A percentile compares a stretch with the other conserved stretches of the same genome.
Evolutionary conservation across 2,797 vertebrate species (phyloP).

Genomic region (Microcaecilia unicolor): DNA sequence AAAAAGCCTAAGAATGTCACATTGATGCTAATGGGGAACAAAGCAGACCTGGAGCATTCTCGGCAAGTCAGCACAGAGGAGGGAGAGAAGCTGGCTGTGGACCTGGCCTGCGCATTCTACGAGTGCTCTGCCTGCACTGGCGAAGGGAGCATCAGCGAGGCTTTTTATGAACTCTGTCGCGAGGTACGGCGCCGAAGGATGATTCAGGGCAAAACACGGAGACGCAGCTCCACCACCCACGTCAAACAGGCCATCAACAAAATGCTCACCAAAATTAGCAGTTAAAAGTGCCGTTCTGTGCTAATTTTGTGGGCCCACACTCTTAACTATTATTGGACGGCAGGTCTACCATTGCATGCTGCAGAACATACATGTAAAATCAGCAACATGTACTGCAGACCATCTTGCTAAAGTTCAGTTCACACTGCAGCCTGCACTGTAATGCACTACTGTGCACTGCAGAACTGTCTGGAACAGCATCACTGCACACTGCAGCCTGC

Average conservation of each 20-base stretch:
- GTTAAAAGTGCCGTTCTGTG: constrained; percentile 54
- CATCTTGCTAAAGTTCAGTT: too few species aligned
- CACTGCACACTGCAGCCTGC: too few species aligned
- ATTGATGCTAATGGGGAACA: constrained; percentile 90
- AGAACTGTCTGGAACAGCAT: too few species aligned
- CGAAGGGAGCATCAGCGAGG: constrained; percentile 79
- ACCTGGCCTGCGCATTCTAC: constrained; percentile 90
- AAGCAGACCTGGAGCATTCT: constrained; percentile 86
- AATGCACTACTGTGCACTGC: too few species aligned
- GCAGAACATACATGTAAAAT: too few species aligned
- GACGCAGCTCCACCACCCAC: constrained; percentile 92
- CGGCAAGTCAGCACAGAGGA: constrained; percentile 89
- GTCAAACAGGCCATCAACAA: constrained; percentile 98
- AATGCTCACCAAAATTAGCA: constrained; percentile 98
- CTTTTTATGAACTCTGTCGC: constrained; percentile 87
- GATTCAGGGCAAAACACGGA: constrained; percentile 84
- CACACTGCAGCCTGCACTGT: too few species aligned
- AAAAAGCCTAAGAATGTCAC: constrained; percentile 91
- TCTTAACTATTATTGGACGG: too few species aligned
- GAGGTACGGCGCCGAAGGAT: constrained; percentile 83
- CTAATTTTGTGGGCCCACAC: too few species aligned
- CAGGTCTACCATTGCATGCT: too few species aligned
- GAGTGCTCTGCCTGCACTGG: constrained; percentile 92
- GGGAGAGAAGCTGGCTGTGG: constrained; percentile 86
- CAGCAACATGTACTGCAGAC: too few species aligned